phyloP scores from a whole-genome alignment of 2,888 invertebrate species.

The Torymus texanus region DNA sequence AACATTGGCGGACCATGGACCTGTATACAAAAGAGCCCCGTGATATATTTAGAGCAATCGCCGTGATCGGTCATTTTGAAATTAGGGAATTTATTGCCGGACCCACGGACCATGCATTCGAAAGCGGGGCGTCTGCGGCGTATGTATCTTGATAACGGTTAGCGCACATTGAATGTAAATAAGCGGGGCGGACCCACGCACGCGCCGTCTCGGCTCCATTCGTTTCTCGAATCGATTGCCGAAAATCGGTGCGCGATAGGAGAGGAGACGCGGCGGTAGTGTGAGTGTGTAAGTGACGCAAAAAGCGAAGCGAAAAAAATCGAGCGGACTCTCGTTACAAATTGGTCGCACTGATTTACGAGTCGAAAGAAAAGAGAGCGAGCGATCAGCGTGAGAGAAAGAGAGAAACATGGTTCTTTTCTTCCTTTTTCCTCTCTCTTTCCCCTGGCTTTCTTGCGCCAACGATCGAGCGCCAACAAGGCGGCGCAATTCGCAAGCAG shows the following conservation, averaged over 20 bases:
- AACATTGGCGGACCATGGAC: too few relatives aligned
- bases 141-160: constrained; percentile 14
- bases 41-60: background rate
- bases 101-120: too few relatives aligned
- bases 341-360: constrained; percentile 41
- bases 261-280: too few relatives aligned
- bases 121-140: background rate
- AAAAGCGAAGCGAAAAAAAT: background rate
- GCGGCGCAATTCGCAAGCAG: background rate
- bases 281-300: background rate
- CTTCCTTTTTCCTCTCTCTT: background rate
- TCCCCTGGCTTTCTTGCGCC: background rate
- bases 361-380: background rate
- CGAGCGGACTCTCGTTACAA: constrained; percentile 9
- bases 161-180: constrained; percentile 47
- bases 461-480: background rate
- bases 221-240: constrained; percentile 21
- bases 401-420: constrained; percentile 15
- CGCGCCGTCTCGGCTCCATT: background rate
- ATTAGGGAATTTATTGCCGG: constrained; percentile 6
- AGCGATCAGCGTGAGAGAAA: too few relatives aligned
- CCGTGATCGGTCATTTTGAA: constrained; percentile 5
- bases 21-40: too few relatives aligned
- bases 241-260: constrained; percentile 11
- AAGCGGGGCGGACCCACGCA: constrained; percentile 6